phyloP scores from a whole-genome alignment of 2,113 vertebrate genomes.

The Alectura lathami region DNA sequence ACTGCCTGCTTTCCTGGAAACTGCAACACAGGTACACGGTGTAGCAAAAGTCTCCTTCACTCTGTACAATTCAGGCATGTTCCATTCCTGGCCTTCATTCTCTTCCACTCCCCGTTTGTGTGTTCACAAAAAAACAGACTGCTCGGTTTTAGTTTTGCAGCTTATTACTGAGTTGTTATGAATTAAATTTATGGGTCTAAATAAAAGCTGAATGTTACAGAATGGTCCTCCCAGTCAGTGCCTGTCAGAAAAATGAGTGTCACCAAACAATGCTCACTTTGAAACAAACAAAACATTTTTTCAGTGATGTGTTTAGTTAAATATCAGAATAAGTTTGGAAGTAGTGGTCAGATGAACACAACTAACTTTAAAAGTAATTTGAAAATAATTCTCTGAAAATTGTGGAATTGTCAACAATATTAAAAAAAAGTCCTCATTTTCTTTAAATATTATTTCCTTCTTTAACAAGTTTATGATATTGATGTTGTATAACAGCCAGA shows the following conservation, averaged over 20 bases:
- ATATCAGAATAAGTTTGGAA: not conserved
- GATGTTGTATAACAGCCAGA: not conserved
- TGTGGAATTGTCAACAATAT: not conserved
- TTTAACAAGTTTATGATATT: not conserved
- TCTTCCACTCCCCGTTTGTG: accelerated
- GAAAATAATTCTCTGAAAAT: not conserved
- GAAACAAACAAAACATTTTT: not conserved
- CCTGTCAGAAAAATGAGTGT: not conserved
- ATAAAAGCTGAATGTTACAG: not conserved
- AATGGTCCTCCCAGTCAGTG: not conserved
- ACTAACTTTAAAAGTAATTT: not conserved
- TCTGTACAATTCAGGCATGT: accelerated
- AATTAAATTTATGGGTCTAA: not conserved
- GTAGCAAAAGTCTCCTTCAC: not conserved
- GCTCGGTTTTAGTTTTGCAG: not conserved
- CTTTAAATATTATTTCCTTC: not conserved
- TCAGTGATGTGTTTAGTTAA: not conserved
- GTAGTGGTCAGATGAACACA: not conserved
- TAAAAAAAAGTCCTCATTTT: not conserved
- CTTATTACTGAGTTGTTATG: not conserved
- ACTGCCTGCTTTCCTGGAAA: not conserved
- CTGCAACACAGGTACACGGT: not conserved
- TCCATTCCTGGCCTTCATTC: not conserved
- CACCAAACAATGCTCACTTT: not conserved
- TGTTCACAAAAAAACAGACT: too few species aligned